These are phyloP conservation scores for Empidonax alnorum DNA, from an alignment of 2,113 vertebrate genomes.

Conservation along the genomic window DNA sequence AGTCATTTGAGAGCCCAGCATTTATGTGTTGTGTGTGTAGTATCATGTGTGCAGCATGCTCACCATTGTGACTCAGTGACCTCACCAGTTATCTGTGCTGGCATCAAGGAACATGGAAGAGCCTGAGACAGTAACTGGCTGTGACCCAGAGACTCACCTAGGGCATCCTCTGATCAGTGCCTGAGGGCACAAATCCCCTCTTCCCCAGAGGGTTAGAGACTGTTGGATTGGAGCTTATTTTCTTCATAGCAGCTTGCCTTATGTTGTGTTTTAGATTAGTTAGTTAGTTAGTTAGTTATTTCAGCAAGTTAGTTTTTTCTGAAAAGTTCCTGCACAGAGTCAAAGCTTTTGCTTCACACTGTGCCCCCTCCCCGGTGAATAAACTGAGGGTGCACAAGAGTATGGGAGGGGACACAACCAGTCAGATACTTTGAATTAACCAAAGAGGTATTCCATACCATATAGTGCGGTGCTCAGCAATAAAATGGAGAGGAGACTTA, in stretches of 20 bases:
- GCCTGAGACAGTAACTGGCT: background rate
- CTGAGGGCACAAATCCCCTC: background rate
- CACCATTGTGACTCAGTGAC: background rate
- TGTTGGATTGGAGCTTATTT: background rate
- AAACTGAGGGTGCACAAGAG: background rate
- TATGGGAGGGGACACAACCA: background rate
- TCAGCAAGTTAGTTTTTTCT: background rate
- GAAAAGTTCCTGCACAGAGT: background rate
- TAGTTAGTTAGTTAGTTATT: too few species aligned
- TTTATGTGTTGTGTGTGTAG: background rate
- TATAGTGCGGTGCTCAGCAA: background rate
- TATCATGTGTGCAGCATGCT: background rate
- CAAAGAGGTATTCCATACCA: background rate
- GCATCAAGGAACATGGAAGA: background rate
- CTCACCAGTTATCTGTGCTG: background rate
- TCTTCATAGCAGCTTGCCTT: background rate
- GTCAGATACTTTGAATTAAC: background rate
- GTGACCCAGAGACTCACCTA: background rate
- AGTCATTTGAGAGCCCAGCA: background rate
- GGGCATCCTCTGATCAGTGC: fast-evolving
- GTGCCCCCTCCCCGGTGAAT: background rate
- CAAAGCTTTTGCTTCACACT: background rate
- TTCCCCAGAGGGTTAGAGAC: background rate
- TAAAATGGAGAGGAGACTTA: background rate
- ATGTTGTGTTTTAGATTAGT: background rate